Conservation (phyloP, 2,113 vertebrate genomes). For the Muscicapa adusta region DNA sequence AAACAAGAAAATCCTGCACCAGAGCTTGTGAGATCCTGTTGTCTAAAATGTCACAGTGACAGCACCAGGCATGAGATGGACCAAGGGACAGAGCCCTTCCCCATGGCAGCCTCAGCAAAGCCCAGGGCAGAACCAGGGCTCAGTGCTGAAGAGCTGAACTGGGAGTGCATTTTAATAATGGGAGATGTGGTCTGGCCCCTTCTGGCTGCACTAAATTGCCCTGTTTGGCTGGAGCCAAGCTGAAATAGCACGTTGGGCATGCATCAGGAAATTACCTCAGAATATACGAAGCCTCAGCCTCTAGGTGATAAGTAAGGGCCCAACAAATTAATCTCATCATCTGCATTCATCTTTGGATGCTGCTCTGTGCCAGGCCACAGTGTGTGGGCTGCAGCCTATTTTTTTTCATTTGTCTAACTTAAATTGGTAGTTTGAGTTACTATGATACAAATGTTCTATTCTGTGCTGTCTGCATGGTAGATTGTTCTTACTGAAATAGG, state of each 20-base stretch:
- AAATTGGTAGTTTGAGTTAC: constrained; percentile 64
- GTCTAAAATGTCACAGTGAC: background rate
- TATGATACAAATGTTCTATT: constrained; percentile 56
- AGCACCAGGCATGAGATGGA: accelerated
- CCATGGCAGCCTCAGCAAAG: background rate
- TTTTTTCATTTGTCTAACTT: constrained; percentile 67
- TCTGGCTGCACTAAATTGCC: constrained; percentile 74
- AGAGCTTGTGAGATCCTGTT: background rate
- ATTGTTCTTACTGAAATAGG: constrained; percentile 16
- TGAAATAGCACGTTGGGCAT: constrained; percentile 73
- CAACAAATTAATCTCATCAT: constrained; percentile 63
- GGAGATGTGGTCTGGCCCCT: constrained; percentile 70
- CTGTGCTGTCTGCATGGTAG: constrained; percentile 54
- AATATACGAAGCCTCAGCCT: constrained; percentile 14
- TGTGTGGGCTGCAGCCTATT: constrained; percentile 68
- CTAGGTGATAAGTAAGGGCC: constrained; percentile 58
- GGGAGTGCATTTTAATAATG: constrained; percentile 15
- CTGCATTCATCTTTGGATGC: constrained; percentile 28
- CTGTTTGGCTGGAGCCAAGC: constrained; percentile 75
- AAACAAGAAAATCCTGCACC: background rate
- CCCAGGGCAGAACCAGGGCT: background rate
- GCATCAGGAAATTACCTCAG: constrained; percentile 82
- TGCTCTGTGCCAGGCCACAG: constrained; percentile 62
- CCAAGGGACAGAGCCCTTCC: background rate
- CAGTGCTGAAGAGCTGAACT: background rate